These are phyloP conservation scores for Otus sunia DNA, from an alignment of 2,113 vertebrate genomes.

Conservation along the genomic window DNA sequence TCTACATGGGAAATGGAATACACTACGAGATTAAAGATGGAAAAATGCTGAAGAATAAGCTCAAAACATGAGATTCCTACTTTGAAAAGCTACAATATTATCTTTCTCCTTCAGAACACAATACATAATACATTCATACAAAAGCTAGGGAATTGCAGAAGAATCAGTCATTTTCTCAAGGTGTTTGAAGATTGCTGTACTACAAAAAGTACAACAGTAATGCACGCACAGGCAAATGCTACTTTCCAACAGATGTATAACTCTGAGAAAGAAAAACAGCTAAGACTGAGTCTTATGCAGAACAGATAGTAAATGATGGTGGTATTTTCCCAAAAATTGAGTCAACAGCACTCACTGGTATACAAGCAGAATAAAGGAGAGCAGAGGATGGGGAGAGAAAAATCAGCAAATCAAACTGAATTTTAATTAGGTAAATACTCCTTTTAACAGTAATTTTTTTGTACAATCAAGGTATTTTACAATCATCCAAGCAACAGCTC, in stretches of 20 bases:
- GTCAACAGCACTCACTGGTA: background rate
- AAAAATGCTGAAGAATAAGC: background rate
- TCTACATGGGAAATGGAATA: background rate
- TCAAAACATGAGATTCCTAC: background rate
- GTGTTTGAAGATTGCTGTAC: background rate
- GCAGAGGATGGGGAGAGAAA: background rate
- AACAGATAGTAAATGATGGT: background rate
- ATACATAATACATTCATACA: background rate
- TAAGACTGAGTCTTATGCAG: background rate
- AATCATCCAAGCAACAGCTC: background rate
- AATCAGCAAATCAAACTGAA: background rate
- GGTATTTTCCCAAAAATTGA: background rate
- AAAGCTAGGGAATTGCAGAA: background rate
- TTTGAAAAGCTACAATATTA: background rate
- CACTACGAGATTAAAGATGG: background rate
- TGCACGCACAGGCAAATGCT: background rate
- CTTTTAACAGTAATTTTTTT: background rate
- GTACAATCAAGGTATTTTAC: background rate
- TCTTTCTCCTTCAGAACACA: too few relatives aligned
- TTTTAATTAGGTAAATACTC: background rate
- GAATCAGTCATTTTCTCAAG: background rate
- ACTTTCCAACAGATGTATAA: background rate
- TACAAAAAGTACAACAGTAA: background rate
- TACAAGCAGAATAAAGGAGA: background rate
- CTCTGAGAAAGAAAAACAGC: background rate